Evolutionary conservation across 1,140 invertebrate species (phyloP).

Genomic region (Aethina tumida): DNA sequence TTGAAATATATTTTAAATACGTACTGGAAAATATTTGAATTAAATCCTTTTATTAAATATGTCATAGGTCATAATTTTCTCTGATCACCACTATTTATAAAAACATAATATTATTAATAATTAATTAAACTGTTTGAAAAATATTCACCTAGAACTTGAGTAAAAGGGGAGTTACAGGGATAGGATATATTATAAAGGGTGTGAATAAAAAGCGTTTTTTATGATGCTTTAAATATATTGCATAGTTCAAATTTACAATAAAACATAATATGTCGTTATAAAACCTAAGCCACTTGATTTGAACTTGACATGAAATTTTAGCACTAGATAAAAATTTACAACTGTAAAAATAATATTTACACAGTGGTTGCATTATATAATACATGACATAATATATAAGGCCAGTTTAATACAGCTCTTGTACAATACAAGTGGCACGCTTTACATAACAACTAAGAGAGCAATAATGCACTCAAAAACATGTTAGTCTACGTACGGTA

Average conservation of each 20-base stretch:
- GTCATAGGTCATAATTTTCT: too few species aligned
- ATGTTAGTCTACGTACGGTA: conserved; percentile 22
- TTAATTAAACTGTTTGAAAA: too few species aligned
- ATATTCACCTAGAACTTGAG: too few species aligned
- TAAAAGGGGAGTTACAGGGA: too few species aligned
- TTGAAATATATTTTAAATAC: too few species aligned
- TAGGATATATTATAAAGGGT: too few species aligned
- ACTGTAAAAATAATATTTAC: conserved; percentile 6
- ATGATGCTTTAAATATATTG: conserved; percentile 25
- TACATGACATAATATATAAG: conserved; percentile 5
- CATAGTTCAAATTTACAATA: conserved; percentile 24
- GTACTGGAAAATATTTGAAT: too few species aligned
- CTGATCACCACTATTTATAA: too few species aligned
- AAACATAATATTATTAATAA: too few species aligned
- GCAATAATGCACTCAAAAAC: conserved; percentile 16
- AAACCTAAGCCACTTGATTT: conserved; percentile 19
- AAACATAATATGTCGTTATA: conserved; percentile 20
- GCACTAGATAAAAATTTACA: conserved; percentile 3
- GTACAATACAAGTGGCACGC: conserved; percentile 6
- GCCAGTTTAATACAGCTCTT: conserved; percentile 5
- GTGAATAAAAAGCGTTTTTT: conserved; percentile 11
- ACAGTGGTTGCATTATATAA: conserved; percentile 4
- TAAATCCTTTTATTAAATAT: too few species aligned
- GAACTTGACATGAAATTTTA: conserved; percentile 14
- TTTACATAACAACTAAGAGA: conserved; percentile 16